phyloP scores from a whole-genome alignment of 1,140 invertebrate genomes.

The Drosophila subpulchrella region DNA sequence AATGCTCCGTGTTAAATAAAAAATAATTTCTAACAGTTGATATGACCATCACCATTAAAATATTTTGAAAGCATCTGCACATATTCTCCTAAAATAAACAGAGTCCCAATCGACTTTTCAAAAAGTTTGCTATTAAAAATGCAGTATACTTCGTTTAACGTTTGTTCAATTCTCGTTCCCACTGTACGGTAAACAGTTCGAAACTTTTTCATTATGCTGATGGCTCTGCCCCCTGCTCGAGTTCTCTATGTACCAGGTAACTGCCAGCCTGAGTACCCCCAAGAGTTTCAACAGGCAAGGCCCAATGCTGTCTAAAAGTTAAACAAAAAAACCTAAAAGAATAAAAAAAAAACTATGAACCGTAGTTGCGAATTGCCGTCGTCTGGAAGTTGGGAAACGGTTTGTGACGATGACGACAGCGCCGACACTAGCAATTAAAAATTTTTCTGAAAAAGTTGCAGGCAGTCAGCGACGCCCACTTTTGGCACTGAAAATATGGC shows the following conservation, averaged over 20 bases:
- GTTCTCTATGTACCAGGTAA: slow-evolving; percentile 33
- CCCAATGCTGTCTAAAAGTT: slow-evolving; percentile 60
- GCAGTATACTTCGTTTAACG: background rate
- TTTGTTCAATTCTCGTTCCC: slow-evolving; percentile 31
- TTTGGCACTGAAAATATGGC: slow-evolving; percentile 42
- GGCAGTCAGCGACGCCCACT: slow-evolving; percentile 9
- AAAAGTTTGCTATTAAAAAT: background rate
- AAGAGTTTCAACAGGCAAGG: slow-evolving; percentile 39
- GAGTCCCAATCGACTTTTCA: background rate
- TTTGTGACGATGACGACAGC: slow-evolving; percentile 50
- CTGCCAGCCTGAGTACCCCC: slow-evolving; percentile 30
- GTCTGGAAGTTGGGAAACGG: slow-evolving; percentile 59
- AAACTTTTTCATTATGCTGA: slow-evolving; percentile 81
- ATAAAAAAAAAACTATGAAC: slow-evolving; percentile 43
- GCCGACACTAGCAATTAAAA: slow-evolving; percentile 79
- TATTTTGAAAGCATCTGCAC: background rate
- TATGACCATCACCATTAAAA: background rate
- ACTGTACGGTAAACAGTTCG: slow-evolving; percentile 68
- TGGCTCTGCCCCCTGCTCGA: slow-evolving; percentile 34
- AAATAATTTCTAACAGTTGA: too few species aligned
- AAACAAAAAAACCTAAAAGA: slow-evolving; percentile 42
- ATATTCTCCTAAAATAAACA: background rate
- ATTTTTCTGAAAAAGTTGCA: slow-evolving; percentile 56
- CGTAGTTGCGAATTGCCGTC: slow-evolving; percentile 58
- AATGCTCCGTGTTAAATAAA: background rate